Conservation (phyloP, 2,888 invertebrate species). For the Ariolimax columbianus region DNA sequence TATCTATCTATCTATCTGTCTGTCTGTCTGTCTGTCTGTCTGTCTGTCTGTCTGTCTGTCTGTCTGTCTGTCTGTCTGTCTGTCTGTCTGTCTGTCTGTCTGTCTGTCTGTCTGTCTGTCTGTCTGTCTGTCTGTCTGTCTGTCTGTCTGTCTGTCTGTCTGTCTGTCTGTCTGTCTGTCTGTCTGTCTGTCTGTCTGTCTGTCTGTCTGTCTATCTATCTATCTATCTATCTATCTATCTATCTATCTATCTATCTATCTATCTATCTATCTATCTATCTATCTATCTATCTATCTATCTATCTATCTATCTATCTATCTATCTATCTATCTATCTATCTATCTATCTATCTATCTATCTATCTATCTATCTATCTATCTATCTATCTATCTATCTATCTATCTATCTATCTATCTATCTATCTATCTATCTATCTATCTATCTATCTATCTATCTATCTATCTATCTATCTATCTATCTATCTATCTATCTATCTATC, state of each 20-base stretch:
- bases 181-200: slow-evolving; percentile 22
- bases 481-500: too few species aligned
- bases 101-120: slow-evolving; percentile 40
- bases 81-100: slow-evolving; percentile 40
- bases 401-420: too few species aligned
- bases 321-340: neutral
- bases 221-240: neutral
- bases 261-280: neutral
- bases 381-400: too few species aligned
- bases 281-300: neutral
- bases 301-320: neutral
- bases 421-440: too few species aligned
- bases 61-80: slow-evolving; percentile 29
- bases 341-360: too few species aligned
- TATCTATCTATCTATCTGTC: slow-evolving; percentile 12
- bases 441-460: too few species aligned
- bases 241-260: neutral
- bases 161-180: neutral
- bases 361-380: too few species aligned
- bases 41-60: slow-evolving; percentile 26
- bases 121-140: slow-evolving; percentile 43
- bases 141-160: slow-evolving; percentile 24
- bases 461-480: too few species aligned
- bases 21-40: slow-evolving; percentile 10
- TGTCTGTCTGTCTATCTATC: neutral